Conservation (phyloP, 2,888 invertebrate species). For the Tethea ocularis region DNA sequence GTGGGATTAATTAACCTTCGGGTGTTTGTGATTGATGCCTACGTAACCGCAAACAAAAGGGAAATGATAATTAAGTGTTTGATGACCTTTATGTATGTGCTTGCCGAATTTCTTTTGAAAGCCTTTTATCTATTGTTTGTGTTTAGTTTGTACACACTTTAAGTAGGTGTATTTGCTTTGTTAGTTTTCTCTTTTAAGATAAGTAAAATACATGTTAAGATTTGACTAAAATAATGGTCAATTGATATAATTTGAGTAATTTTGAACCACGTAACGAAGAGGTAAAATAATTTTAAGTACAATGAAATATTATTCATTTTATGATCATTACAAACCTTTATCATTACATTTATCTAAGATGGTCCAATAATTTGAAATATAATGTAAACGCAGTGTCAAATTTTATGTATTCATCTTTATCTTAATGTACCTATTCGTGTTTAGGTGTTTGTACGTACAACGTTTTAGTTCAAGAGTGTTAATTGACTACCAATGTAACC, state of each 20-base stretch:
- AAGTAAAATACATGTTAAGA: too few species aligned
- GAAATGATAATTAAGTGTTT: slow-evolving; percentile 35
- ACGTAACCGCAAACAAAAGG: slow-evolving; percentile 40
- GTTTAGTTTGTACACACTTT: background rate
- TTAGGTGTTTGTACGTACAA: background rate
- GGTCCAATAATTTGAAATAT: background rate
- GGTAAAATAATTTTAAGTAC: too few species aligned
- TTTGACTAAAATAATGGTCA: too few species aligned
- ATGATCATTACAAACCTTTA: too few species aligned
- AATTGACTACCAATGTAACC: slow-evolving; percentile 7
- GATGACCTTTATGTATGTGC: slow-evolving; percentile 32
- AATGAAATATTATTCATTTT: too few species aligned
- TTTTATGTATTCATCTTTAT: background rate
- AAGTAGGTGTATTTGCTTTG: background rate
- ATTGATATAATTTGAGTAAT: too few species aligned
- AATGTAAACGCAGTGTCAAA: background rate
- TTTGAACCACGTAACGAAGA: too few species aligned
- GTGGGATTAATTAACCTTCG: slow-evolving; percentile 12
- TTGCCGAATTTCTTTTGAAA: slow-evolving; percentile 22
- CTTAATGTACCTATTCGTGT: background rate
- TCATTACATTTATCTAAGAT: too few species aligned
- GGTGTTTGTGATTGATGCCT: slow-evolving; percentile 14
- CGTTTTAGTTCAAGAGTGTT: background rate
- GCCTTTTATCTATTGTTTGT: background rate
- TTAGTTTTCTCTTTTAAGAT: too few species aligned